Percentiles rank a stretch among this genome's conserved stretches.
Evolutionary conservation across 2,113 vertebrate species (phyloP).

Genomic region (Centrocercus urophasianus): DNA sequence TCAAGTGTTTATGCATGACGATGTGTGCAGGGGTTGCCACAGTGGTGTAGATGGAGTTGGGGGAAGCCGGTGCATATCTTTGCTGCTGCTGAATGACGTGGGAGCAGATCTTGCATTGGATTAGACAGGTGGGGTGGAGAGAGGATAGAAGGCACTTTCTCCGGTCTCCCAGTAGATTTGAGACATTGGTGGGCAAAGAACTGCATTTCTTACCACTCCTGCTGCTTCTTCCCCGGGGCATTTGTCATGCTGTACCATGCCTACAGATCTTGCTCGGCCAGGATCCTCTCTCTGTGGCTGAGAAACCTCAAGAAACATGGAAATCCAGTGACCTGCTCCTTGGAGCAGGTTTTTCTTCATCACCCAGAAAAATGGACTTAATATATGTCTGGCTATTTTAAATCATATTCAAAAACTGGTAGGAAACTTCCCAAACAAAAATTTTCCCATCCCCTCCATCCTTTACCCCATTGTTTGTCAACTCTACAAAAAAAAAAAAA

Average conservation of each 20-base stretch:
- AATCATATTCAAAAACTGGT: fast-evolving
- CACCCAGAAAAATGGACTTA: not conserved
- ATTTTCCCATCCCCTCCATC: not conserved
- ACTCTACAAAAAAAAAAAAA: not conserved
- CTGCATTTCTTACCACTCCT: not conserved
- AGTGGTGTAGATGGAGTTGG: fast-evolving
- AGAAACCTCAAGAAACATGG: not conserved
- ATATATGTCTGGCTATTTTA: not conserved
- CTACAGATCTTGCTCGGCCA: not conserved
- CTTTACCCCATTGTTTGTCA: not conserved
- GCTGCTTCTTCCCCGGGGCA: not conserved
- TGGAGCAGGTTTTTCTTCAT: not conserved
- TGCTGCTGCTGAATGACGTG: fast-evolving
- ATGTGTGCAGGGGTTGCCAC: not conserved
- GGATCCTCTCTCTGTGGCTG: not conserved
- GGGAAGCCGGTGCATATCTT: not conserved
- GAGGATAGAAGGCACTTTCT: not conserved
- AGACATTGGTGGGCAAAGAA: not conserved
- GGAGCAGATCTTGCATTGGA: not conserved
- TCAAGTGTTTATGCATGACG: not conserved
- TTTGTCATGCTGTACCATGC: not conserved
- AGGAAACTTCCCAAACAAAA: not conserved
- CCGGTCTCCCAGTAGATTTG: not conserved
- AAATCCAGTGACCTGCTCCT: not conserved
- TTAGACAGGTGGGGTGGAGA: fast-evolving